Evolutionary conservation across 2,113 vertebrate genomes (phyloP).

Genomic region (Bathybates hornii): DNA sequence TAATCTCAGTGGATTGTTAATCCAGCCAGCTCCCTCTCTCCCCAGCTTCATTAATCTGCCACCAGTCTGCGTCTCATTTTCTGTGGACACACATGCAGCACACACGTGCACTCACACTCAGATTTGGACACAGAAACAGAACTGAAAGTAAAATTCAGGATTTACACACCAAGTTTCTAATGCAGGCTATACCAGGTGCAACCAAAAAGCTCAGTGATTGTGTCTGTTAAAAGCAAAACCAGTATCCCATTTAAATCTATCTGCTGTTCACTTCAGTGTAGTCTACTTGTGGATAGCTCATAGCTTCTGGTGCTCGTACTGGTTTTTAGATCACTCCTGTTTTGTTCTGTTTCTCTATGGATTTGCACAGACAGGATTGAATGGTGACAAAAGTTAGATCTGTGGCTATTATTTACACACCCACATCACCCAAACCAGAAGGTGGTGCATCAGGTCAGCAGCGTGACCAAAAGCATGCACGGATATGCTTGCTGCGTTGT

Average conservation of each 20-base stretch:
- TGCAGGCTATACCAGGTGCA: not conserved
- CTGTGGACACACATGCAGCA: not conserved
- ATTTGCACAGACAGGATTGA: not conserved
- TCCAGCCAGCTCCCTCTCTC: constrained; percentile 44
- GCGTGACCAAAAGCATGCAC: not conserved
- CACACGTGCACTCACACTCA: not conserved
- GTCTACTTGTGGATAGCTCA: not conserved
- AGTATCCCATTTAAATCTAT: not conserved
- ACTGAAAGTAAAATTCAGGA: not conserved
- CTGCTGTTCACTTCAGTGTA: not conserved
- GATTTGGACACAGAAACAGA: not conserved
- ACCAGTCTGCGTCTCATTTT: constrained; percentile 21
- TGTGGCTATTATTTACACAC: not conserved
- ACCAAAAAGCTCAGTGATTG: not conserved
- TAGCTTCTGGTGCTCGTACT: not conserved
- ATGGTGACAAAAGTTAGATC: not conserved
- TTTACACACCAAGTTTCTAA: not conserved
- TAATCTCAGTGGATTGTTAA: constrained; percentile 54
- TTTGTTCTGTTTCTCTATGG: not conserved
- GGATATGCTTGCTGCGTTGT: not conserved
- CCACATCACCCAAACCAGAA: accelerated
- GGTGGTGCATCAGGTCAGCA: not conserved
- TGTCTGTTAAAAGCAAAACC: not conserved
- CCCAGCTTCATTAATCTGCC: constrained; percentile 51
- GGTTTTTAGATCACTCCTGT: not conserved